These are phyloP conservation scores for Notarius lentiginosus DNA, from an alignment of 2,113 vertebrate species.

Conservation along the genomic window DNA sequence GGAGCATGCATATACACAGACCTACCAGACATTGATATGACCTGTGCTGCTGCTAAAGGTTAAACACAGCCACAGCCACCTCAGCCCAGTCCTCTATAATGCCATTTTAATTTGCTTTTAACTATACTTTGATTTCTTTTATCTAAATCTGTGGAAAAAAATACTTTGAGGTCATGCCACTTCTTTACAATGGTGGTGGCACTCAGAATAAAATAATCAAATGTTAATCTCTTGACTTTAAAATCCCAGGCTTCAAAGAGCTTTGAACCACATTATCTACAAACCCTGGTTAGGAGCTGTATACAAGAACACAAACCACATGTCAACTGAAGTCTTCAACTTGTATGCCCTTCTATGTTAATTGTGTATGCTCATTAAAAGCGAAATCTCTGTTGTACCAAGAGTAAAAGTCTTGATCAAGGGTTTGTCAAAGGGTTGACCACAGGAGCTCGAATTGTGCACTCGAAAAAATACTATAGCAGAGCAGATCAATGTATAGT, in stretches of 20 bases:
- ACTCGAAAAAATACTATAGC: no score
- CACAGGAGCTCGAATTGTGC: not conserved
- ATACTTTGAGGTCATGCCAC: not conserved
- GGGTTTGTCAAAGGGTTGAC: not conserved
- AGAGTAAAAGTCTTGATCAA: not conserved
- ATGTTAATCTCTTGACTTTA: not conserved
- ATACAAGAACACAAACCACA: not conserved
- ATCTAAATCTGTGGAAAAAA: not conserved
- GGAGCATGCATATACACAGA: not conserved
- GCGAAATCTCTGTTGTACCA: not conserved
- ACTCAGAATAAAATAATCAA: not conserved
- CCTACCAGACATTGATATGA: constrained; percentile 3
- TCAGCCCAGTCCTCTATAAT: not conserved
- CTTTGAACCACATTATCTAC: not conserved
- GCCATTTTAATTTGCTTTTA: not conserved
- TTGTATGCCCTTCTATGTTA: not conserved
- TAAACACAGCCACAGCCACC: not conserved
- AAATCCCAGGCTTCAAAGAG: not conserved
- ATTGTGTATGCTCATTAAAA: not conserved
- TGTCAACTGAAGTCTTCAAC: not conserved
- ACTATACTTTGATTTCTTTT: not conserved
- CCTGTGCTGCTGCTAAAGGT: constrained; percentile 23
- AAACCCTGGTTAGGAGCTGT: not conserved
- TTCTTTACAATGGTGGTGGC: not conserved
- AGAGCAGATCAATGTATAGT: not conserved